These are phyloP conservation scores for Portunus trituberculatus DNA, from an alignment of 1,140 invertebrate genomes.

Conservation along the genomic window DNA sequence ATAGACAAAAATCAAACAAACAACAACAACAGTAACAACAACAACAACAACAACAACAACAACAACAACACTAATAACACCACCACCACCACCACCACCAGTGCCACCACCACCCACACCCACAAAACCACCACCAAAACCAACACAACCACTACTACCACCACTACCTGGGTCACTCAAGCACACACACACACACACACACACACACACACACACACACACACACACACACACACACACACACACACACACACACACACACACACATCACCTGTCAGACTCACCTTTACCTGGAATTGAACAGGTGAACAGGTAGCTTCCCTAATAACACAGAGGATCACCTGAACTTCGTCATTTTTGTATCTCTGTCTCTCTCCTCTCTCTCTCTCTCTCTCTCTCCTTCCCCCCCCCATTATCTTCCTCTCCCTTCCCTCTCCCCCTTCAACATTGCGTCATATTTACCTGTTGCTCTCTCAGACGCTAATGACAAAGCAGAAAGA, in stretches of 20 bases:
- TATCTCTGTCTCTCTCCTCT: background rate
- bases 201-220: background rate
- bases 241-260: background rate
- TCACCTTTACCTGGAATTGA: background rate
- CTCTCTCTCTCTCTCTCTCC: constrained; percentile 7
- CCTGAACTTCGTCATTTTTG: background rate
- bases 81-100: too few relatives aligned
- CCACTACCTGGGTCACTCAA: background rate
- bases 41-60: too few relatives aligned
- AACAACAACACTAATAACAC: too few relatives aligned
- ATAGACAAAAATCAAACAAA: too few relatives aligned
- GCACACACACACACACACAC: constrained; percentile 24
- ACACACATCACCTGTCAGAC: background rate
- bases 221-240: constrained; percentile 20
- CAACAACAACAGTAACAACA: too few relatives aligned
- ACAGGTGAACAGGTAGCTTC: too few relatives aligned
- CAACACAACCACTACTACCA: background rate
- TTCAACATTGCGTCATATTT: background rate
- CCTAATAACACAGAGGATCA: too few relatives aligned
- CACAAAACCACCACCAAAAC: too few relatives aligned
- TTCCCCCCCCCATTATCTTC: background rate
- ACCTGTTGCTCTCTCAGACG: too few relatives aligned
- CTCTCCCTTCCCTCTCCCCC: background rate
- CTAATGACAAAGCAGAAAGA: too few relatives aligned
- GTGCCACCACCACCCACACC: too few relatives aligned